These are phyloP conservation scores for Silurus asotus DNA, from an alignment of 2,113 vertebrate genomes.

Conservation along the genomic window DNA sequence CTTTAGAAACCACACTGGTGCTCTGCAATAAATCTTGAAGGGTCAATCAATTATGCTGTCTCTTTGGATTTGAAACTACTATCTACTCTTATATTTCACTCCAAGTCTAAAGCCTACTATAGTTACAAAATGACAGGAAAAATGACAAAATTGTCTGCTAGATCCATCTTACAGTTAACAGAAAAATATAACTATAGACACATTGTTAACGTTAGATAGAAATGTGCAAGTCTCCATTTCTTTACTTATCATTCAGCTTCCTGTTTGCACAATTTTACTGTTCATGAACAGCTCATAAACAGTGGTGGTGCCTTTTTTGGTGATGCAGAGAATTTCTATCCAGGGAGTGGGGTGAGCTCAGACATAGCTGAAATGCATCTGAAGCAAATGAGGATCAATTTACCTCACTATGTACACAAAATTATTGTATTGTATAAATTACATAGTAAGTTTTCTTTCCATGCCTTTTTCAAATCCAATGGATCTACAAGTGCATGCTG, in stretches of 20 bases:
- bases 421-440: neutral
- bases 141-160: neutral
- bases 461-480: neutral
- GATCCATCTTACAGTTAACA: neutral
- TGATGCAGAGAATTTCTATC: neutral
- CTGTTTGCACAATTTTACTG: neutral
- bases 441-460: neutral
- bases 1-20: neutral
- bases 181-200: neutral
- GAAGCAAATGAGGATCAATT: neutral
- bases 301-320: neutral
- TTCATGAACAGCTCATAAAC: neutral
- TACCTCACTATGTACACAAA: neutral
- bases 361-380: neutral
- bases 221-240: neutral
- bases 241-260: neutral
- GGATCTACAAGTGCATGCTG: neutral
- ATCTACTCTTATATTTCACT: neutral
- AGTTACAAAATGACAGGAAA: neutral
- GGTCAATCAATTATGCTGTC: neutral
- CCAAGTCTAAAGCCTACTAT: neutral
- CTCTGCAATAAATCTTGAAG: conserved; percentile 5
- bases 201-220: neutral
- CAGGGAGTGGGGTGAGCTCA: neutral
- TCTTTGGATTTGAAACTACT: neutral